These are phyloP conservation scores for Microctonus aethiopoides DNA, from an alignment of 2,888 invertebrate species.

Conservation along the genomic window DNA sequence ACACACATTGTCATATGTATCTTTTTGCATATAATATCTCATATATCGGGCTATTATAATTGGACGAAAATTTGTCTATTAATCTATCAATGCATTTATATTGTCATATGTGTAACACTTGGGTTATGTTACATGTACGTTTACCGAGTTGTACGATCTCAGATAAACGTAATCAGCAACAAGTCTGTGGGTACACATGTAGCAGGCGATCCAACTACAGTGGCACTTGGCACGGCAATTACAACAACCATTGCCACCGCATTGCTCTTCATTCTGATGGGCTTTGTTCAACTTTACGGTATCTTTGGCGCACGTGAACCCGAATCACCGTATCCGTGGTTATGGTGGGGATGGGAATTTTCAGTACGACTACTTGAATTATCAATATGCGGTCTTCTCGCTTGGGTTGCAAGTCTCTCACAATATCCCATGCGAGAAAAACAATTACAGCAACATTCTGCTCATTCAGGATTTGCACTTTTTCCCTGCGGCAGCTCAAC, in stretches of 20 bases:
- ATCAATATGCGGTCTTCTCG: conserved; percentile 85
- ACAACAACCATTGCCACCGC: conserved; percentile 91
- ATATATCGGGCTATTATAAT: conserved; percentile 58
- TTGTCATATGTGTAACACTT: conserved; percentile 84
- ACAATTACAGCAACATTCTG: conserved; percentile 61
- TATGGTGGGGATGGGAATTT: conserved; percentile 93
- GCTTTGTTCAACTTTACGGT: conserved; percentile 86
- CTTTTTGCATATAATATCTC: conserved; percentile 77
- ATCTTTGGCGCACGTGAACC: conserved; percentile 73
- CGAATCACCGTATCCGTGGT: conserved; percentile 74
- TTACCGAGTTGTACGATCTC: conserved; percentile 82
- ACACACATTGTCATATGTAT: conserved; percentile 85
- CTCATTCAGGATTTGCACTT: conserved; percentile 78
- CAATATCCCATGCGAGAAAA: conserved; percentile 76
- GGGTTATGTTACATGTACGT: conserved; percentile 88
- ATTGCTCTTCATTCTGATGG: conserved; percentile 84
- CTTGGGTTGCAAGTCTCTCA: conserved; percentile 86
- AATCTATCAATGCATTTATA: conserved; percentile 87
- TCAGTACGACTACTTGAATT: conserved; percentile 87
- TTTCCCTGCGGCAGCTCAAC: conserved; percentile 83
- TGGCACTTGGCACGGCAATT: conserved; percentile 83
- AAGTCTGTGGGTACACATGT: conserved; percentile 72
- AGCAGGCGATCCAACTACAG: conserved; percentile 72
- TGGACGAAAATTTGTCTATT: conserved; percentile 75
- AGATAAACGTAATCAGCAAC: conserved; percentile 71